Base-by-base conservation (phyloP, 2,113 vertebrate genomes). In the Tenebrosternarchus preto region DNA sequence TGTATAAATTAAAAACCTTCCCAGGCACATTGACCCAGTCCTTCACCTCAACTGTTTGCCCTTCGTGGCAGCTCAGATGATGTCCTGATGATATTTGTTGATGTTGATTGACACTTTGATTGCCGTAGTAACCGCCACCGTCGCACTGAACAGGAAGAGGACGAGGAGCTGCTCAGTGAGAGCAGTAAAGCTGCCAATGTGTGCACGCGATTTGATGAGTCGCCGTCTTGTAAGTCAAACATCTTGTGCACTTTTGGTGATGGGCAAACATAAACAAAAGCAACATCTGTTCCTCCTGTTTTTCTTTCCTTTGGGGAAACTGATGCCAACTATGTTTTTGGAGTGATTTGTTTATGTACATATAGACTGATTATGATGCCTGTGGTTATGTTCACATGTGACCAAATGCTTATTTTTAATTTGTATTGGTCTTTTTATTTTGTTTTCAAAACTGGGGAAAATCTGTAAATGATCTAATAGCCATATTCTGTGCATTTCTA, bases 111-210 rank as follows among this genome's bases (percentile, higher is more conserved):
- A 33, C 73, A 11, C 73, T 76, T 7, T 64, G 43, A 69, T 29
- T 73, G 57, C 66, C 2, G 78, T 83, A 99, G 96, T 84, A 96
- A 97, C 75, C 95, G 97, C 7, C 98, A 99, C 86, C 96, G 98
- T 2, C 94, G 97, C 81, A 99, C 97, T 16, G 97, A 99, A 81
- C 98, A 99, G 86, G 98, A 99, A 60, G 98, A 99, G 60, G 98
- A 99, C 0, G 98, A 99, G 87, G 98, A 99, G 83, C 93, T 99
- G 12, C 88, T 99, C 64, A 98, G 92, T 36, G 98, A 99, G 91
- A 99, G 93, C 89, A 97, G 94, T 84, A 99, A 96, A 88, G 92
- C 96, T 5, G 97, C 98, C 0, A 98, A 95, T 0, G 94, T 99
- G 81, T 99, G 97, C 92, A 97, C 96, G 80, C 94, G 97, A 16